phyloP scores from a whole-genome alignment of 1,140 invertebrate genomes.

The Nasonia giraulti region DNA sequence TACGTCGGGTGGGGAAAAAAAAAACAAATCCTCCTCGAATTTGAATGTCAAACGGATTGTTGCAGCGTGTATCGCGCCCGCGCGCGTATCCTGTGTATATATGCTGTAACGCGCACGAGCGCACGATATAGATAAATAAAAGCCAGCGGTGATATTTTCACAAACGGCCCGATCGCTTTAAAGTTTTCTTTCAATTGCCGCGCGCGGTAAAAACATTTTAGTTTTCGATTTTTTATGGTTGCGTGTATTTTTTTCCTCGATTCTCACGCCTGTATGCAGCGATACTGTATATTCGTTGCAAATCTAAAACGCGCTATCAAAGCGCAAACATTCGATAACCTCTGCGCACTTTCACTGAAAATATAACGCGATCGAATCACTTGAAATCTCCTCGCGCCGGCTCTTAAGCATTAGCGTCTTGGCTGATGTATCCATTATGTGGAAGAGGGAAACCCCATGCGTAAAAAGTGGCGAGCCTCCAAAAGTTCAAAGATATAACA shows the following conservation, averaged over 20 bases:
- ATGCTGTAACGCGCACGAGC: no score
- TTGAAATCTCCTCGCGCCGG: not conserved
- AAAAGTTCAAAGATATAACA: no score
- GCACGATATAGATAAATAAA: no score
- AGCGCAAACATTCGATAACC: not conserved
- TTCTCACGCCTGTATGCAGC: not conserved
- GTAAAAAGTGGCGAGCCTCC: not conserved
- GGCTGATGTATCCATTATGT: not conserved
- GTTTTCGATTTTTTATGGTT: no score
- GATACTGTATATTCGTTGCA: not conserved
- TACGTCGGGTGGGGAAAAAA: not conserved
- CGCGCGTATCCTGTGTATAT: no score
- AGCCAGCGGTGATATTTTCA: not conserved
- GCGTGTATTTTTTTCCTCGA: not conserved
- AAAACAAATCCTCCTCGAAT: not conserved
- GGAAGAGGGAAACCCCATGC: not conserved
- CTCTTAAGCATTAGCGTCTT: not conserved
- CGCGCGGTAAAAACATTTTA: conserved; percentile 33
- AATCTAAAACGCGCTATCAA: not conserved
- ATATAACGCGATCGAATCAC: not conserved
- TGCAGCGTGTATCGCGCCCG: no score
- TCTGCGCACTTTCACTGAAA: not conserved
- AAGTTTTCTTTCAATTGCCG: conserved; percentile 17
- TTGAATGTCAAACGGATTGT: no score
- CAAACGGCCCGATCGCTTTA: not conserved